Percentiles rank a stretch among this genome's conserved stretches.
These are phyloP conservation scores for Choloepus hoffmanni DNA, from an alignment of 2,113 vertebrate species.

Conservation along the genomic window DNA sequence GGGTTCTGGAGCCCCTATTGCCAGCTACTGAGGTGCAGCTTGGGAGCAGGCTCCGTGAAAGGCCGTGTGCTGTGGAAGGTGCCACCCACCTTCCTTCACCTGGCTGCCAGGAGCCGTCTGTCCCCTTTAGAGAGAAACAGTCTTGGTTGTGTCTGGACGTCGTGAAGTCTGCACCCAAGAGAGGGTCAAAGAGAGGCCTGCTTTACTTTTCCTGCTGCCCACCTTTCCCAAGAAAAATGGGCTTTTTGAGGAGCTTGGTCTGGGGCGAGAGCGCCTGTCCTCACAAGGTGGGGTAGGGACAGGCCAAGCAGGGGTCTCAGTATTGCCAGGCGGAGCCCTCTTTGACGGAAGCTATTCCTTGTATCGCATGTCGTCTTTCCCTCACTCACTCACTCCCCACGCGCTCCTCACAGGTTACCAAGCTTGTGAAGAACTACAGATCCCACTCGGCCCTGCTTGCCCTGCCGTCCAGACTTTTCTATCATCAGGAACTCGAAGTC, in stretches of 20 bases:
- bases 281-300: too few relatives aligned
- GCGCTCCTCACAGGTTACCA: constrained; percentile 92
- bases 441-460: constrained; percentile 92
- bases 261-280: background rate
- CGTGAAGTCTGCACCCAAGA: background rate
- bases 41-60: background rate
- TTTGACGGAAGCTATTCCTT: too few relatives aligned
- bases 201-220: background rate
- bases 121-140: too few relatives aligned
- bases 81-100: background rate
- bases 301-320: background rate
- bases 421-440: constrained; percentile 96
- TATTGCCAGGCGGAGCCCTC: background rate
- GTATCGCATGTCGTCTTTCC: fast-evolving
- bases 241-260: background rate
- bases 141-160: too few relatives aligned
- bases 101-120: background rate
- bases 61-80: too few relatives aligned
- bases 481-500: constrained; percentile 91
- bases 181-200: background rate
- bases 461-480: constrained; percentile 95
- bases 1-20: background rate
- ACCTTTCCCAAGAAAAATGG: background rate
- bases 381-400: background rate
- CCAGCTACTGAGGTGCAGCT: background rate